Evolutionary conservation across 2,113 vertebrate genomes (phyloP).

Genomic region (Bos taurus): DNA sequence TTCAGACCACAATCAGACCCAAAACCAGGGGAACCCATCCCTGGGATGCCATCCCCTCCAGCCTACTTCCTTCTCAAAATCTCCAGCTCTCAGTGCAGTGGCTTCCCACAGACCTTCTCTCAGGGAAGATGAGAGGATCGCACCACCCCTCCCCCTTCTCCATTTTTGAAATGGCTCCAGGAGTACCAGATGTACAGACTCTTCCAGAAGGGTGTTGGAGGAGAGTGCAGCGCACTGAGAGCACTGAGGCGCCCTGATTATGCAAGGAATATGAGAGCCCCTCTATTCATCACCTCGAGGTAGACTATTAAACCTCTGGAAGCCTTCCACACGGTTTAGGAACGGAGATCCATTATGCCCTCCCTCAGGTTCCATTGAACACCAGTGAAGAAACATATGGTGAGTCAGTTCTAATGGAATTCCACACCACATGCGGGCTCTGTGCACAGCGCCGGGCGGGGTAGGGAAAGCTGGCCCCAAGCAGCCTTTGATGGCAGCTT

Average conservation of each 20-base stretch:
- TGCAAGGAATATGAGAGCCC: background rate
- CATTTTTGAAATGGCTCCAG: constrained; percentile 38
- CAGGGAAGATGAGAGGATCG: background rate
- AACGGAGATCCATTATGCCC: background rate
- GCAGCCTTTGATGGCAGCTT: constrained; percentile 19
- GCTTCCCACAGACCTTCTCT: background rate
- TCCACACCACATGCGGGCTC: background rate
- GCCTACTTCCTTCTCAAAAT: background rate
- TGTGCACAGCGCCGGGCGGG: background rate
- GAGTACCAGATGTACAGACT: background rate
- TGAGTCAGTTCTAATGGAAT: constrained; percentile 37
- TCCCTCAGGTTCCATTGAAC: constrained; percentile 49
- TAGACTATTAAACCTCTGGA: constrained; percentile 50
- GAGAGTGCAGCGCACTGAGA: background rate
- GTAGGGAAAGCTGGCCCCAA: background rate
- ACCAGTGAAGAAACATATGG: constrained; percentile 25
- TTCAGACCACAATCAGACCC: background rate
- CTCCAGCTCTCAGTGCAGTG: background rate
- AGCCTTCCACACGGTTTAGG: background rate
- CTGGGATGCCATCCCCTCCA: background rate
- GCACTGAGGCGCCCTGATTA: background rate
- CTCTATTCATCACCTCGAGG: constrained; percentile 44
- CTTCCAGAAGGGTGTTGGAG: constrained; percentile 39
- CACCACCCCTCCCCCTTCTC: background rate
- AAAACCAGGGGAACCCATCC: background rate